A percentile compares a stretch with the other conserved stretches of the same genome.
Conservation (phyloP, 2,113 vertebrate genomes). For the Festucalex cinctus region DNA sequence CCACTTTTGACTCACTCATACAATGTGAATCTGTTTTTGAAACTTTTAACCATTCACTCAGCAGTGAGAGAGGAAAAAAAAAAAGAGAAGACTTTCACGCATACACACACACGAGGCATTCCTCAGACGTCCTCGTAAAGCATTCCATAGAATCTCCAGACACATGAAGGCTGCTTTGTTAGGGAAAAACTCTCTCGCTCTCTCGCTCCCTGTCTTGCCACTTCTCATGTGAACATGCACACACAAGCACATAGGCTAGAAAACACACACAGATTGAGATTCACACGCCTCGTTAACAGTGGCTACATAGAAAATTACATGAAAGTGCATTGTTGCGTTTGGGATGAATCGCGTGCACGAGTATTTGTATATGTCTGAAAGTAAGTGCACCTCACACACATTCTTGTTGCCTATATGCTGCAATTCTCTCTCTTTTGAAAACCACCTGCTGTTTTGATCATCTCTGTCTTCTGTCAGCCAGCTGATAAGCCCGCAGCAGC, state of each 20-base stretch:
- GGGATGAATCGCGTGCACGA: conserved; percentile 23
- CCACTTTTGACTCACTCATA: conserved; percentile 19
- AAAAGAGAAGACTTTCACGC: background rate
- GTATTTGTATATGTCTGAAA: conserved; percentile 31
- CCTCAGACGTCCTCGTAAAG: conserved; percentile 57
- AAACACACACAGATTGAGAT: conserved; percentile 21
- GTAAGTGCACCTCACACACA: conserved; percentile 25
- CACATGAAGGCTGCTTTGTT: conserved; percentile 71
- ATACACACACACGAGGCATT: conserved; percentile 40
- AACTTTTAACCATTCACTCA: background rate
- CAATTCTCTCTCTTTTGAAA: conserved; percentile 34
- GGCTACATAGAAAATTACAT: conserved; percentile 36
- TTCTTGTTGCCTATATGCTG: conserved; percentile 22
- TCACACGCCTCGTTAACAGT: conserved; percentile 17
- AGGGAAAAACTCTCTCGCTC: conserved; percentile 29
- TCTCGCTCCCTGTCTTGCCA: background rate
- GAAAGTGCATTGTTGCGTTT: conserved; percentile 25
- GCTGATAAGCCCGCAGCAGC: conserved; percentile 39
- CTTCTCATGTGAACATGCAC: conserved; percentile 7
- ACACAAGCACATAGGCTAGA: background rate
- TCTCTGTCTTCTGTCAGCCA: conserved; percentile 33
- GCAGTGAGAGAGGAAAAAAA: background rate
- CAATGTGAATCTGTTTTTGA: background rate
- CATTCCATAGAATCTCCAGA: conserved; percentile 68
- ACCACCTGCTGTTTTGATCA: conserved; percentile 59